Base-by-base conservation (phyloP, 2,888 invertebrate species). In the Sericinus montela region DNA sequence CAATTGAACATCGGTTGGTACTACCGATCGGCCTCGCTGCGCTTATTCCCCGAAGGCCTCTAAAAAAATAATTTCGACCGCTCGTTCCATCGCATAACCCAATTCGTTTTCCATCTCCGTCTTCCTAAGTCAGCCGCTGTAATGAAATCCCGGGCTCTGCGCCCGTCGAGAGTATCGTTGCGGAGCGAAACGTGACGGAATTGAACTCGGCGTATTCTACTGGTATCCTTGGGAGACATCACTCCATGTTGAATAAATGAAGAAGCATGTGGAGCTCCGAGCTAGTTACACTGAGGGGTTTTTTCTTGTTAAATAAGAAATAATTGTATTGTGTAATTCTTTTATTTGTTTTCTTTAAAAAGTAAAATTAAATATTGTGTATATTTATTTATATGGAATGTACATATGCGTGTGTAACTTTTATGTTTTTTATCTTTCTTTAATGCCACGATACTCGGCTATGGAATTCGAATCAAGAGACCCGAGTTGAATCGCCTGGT, bases 51-150 rank as follows among this genome's bases (percentile, higher is more conserved):
- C 28, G 11, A 4, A 11, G 11, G 10, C 42, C 11, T 30, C 15
- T 29, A 41, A 39, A 40, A 43, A 40, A 23, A 39, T 35, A 13
- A 9, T 34, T 48, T 48, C 34, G 45, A 30, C 15, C 19, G 30
- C 14, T 29, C 36, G 16, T 30, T 28, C n/a, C 14, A 7, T 16
- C 35, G 36, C 11, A 25, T 43, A 43, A 43, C 35, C 43, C 10
- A 25, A 43, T 43, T 43, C 25, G 34, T 43, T 43, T 43, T 43
- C 35, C 29, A 34, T 40, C 40, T 48, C 11, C 36, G 36, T 41
- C 34, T 11, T 34, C 14, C 15, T n/a, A 40, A 47, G 34, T 28
- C 36, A 29, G 40, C 40, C 29, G 47, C 35, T 47, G 47, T 47
- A 39, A 36, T 40, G 41, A 35, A 47, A 47, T 47, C 47, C 28